phyloP scores from a whole-genome alignment of 2,113 vertebrate species.

The Lepidothrix coronata region DNA sequence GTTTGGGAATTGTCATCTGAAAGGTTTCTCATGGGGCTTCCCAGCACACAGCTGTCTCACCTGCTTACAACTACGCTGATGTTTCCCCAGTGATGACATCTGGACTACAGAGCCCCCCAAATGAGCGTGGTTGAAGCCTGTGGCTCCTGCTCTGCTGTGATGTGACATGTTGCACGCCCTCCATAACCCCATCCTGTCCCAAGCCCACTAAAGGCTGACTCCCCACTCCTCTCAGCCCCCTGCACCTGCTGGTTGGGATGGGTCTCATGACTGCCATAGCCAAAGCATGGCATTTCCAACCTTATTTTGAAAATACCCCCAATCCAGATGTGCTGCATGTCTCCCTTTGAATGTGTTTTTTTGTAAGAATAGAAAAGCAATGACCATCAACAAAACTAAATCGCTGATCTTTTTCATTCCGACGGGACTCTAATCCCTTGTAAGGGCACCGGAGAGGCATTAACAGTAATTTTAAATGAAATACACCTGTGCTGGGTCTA shows the following conservation, averaged over 20 bases:
- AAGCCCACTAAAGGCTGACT: neutral
- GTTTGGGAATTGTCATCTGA: neutral
- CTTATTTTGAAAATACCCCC: neutral
- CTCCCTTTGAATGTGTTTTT: neutral
- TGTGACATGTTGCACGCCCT: rapidly evolving
- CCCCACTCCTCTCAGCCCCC: too few relatives aligned
- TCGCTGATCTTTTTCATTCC: neutral
- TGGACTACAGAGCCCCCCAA: rapidly evolving
- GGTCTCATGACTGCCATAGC: rapidly evolving
- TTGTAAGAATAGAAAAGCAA: neutral
- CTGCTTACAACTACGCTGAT: rapidly evolving
- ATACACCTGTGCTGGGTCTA: constrained; percentile 17
- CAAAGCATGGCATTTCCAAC: neutral
- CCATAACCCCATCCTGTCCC: too few relatives aligned
- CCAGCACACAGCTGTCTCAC: rapidly evolving
- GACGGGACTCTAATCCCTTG: neutral
- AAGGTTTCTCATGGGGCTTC: neutral
- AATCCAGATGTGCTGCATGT: neutral
- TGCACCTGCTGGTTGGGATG: neutral
- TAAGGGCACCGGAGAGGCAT: constrained; percentile 44
- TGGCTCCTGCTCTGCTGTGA: neutral
- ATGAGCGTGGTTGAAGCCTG: neutral
- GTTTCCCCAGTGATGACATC: neutral
- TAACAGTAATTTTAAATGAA: constrained; percentile 56
- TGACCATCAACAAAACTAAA: neutral